These are phyloP conservation scores for Helicoverpa zea DNA, from an alignment of 1,140 invertebrate species.

Conservation along the genomic window DNA sequence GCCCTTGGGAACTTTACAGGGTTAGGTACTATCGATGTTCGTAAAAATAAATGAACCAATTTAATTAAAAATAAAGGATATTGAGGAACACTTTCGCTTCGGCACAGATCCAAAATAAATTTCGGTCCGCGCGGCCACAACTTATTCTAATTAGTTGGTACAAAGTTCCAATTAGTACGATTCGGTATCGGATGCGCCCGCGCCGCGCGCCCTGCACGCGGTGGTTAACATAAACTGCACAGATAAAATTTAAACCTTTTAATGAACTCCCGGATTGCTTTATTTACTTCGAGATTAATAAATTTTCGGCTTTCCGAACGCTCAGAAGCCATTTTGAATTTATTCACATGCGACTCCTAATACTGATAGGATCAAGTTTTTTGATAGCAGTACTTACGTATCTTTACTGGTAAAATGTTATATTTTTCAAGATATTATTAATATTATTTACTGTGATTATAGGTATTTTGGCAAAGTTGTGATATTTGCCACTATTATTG, in stretches of 20 bases:
- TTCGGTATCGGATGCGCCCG: slow-evolving; percentile 63
- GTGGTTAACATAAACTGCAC: slow-evolving; percentile 72
- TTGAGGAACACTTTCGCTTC: slow-evolving; percentile 53
- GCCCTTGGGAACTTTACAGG: slow-evolving; percentile 4
- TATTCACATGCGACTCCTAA: slow-evolving; percentile 41
- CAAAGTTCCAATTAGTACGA: slow-evolving; percentile 71
- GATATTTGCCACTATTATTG: no score
- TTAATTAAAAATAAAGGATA: slow-evolving; percentile 52
- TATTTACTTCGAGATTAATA: slow-evolving; percentile 63
- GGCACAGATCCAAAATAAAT: slow-evolving; percentile 58
- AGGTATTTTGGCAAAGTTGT: no score
- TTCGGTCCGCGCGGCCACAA: slow-evolving; percentile 55
- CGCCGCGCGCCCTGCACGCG: slow-evolving; percentile 49
- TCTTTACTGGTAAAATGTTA: no score
- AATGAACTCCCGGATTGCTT: slow-evolving; percentile 71
- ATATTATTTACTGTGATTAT: no score
- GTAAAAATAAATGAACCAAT: slow-evolving; percentile 39
- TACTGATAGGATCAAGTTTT: slow-evolving; percentile 41
- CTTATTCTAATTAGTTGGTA: slow-evolving; percentile 76
- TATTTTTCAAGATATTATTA: no score
- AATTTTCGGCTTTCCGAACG: slow-evolving; percentile 58
- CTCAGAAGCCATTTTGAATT: slow-evolving; percentile 32
- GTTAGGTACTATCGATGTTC: slow-evolving; percentile 9
- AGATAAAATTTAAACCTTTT: slow-evolving; percentile 76
- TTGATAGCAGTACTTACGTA: neutral